phyloP scores from a whole-genome alignment of 2,797 vertebrate species.

The Enteromius viviparus region DNA sequence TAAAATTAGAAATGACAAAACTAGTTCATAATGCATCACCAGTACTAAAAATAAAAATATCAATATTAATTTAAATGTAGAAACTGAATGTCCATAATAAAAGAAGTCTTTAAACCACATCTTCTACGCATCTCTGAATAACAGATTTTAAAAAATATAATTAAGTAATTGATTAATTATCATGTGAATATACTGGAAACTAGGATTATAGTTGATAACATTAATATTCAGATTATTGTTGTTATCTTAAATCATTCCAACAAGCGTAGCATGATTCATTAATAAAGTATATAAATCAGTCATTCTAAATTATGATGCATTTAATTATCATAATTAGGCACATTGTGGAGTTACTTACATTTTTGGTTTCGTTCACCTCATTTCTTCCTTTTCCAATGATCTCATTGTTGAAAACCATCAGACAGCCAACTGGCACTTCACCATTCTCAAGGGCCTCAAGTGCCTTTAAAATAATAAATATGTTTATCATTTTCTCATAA shows the following conservation, averaged over 20 bases:
- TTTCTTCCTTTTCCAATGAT: conserved; percentile 88
- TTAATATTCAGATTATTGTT: background rate
- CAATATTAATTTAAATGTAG: background rate
- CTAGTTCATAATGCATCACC: background rate
- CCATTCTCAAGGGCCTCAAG: conserved; percentile 83
- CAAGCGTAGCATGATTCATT: background rate
- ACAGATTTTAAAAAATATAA: background rate
- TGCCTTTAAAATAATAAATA: conserved; percentile 73
- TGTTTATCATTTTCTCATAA: background rate
- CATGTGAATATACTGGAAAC: background rate
- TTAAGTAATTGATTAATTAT: background rate
- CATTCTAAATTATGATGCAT: background rate
- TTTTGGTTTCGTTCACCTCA: conserved; percentile 93
- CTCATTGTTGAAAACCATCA: conserved; percentile 84
- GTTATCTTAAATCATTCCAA: background rate
- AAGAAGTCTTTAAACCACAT: background rate
- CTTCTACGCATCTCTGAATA: background rate
- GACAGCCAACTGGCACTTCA: conserved; percentile 94
- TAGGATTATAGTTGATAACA: background rate
- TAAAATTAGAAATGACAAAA: background rate
- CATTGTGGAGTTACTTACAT: conserved; percentile 77
- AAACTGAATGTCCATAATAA: background rate
- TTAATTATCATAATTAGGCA: background rate
- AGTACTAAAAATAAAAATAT: background rate
- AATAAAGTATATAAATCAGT: background rate